Percentiles rank a stretch among this genome's conserved stretches.
Conservation (phyloP, 2,888 invertebrate genomes). For the Merodon equestris region DNA sequence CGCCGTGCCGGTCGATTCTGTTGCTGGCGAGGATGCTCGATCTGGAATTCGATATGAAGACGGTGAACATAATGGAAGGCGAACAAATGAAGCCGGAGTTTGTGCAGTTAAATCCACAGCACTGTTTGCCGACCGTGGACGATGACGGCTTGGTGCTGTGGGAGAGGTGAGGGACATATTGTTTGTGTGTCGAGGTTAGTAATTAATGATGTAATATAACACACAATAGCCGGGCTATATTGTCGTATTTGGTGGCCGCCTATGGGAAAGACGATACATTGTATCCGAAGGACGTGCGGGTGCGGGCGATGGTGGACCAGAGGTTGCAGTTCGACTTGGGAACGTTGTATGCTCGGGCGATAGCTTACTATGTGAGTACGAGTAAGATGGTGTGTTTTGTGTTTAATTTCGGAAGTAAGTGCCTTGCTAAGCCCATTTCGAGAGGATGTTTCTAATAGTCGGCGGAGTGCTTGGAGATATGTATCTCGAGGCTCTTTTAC, state of each 20-base stretch:
- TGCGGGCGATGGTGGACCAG: constrained; percentile 82
- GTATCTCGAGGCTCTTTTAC: too few species aligned
- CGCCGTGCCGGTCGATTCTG: constrained; percentile 82
- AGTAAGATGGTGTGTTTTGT: too few species aligned
- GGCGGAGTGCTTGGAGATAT: too few species aligned
- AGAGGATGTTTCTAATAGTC: too few species aligned
- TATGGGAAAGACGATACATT: constrained; percentile 82
- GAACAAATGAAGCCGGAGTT: constrained; percentile 83
- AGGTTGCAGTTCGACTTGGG: constrained; percentile 82
- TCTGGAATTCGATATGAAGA: constrained; percentile 82
- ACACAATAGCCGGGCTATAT: constrained; percentile 79
- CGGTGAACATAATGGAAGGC: constrained; percentile 80
- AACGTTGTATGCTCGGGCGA: constrained; percentile 80
- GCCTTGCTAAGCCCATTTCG: too few species aligned
- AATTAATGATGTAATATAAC: constrained; percentile 8
- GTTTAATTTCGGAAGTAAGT: too few species aligned
- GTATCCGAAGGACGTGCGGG: constrained; percentile 82
- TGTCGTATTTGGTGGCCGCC: constrained; percentile 82
- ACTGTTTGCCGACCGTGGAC: constrained; percentile 81
- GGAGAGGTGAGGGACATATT: constrained; percentile 77
- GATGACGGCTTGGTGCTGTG: constrained; percentile 81
- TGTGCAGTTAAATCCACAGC: constrained; percentile 80
- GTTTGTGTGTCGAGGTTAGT: constrained; percentile 15
- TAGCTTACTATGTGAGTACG: constrained; percentile 81
- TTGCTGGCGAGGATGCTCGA: constrained; percentile 82